phyloP scores from a whole-genome alignment of 2,113 vertebrate genomes.

The Clupea harengus region DNA sequence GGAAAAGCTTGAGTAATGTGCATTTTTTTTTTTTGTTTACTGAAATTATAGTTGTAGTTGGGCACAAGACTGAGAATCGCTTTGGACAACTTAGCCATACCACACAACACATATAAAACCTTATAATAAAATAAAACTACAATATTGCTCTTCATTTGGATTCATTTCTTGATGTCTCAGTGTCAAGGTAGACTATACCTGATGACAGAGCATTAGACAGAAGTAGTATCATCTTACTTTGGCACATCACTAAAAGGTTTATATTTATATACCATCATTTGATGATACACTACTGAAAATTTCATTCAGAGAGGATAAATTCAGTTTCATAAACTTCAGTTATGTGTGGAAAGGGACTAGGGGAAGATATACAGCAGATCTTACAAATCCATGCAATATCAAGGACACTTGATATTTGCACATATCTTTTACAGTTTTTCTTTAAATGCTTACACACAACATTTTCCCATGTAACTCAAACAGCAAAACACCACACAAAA shows the following conservation, averaged over 20 bases:
- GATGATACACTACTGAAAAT: neutral
- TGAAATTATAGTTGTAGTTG: neutral
- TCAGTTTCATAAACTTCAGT: neutral
- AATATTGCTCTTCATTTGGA: neutral
- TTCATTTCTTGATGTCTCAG: neutral
- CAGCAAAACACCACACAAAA: too few species aligned
- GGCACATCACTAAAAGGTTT: neutral
- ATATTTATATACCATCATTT: neutral
- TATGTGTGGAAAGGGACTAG: too few species aligned
- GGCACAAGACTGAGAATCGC: too few species aligned
- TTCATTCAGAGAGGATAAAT: neutral
- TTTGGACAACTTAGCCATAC: neutral
- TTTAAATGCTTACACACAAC: too few species aligned
- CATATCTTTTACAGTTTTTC: neutral
- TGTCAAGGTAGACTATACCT: neutral
- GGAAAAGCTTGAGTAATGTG: neutral
- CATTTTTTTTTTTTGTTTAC: neutral
- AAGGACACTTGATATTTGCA: slow-evolving; percentile 1
- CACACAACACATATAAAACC: neutral
- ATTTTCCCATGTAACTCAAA: neutral
- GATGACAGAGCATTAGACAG: neutral
- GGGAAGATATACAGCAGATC: neutral
- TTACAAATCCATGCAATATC: neutral
- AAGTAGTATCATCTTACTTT: neutral
- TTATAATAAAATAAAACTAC: neutral